Evolutionary conservation across 2,888 invertebrate species (phyloP).

Genomic region (Colletes collaris): DNA sequence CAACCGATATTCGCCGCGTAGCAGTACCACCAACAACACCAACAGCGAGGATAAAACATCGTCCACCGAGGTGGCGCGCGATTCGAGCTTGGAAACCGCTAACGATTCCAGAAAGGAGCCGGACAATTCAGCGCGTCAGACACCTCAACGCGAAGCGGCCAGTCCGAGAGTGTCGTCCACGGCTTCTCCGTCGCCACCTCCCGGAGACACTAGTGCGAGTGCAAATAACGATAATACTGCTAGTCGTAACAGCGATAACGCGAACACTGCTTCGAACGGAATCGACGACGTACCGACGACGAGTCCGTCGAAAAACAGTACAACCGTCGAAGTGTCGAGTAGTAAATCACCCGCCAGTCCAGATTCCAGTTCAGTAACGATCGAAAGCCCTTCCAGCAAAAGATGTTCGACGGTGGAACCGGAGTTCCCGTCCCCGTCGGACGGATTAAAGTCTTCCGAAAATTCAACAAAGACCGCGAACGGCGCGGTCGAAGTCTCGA

Average conservation of each 20-base stretch:
- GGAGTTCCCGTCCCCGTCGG: conserved; percentile 27
- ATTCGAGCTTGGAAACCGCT: conserved; percentile 35
- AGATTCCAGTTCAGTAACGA: conserved; percentile 75
- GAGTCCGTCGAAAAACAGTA: conserved; percentile 37
- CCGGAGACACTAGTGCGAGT: conserved; percentile 42
- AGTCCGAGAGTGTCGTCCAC: conserved; percentile 77
- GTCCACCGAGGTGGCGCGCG: conserved; percentile 8
- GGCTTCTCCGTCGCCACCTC: conserved; percentile 76
- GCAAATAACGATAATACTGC: conserved; percentile 14
- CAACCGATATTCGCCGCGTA: conserved; percentile 45
- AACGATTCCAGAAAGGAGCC: conserved; percentile 42
- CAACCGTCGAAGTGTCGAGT: conserved; percentile 64
- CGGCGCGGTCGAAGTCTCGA: conserved; percentile 10
- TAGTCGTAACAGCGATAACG: conserved; percentile 11
- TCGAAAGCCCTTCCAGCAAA: conserved; percentile 60
- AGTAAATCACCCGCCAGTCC: conserved; percentile 77
- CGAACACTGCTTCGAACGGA: conserved; percentile 26
- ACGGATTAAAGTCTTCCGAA: conserved; percentile 38
- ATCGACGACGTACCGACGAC: conserved; percentile 38
- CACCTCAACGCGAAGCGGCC: conserved; percentile 66
- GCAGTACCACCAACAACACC: not conserved
- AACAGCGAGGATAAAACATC: conserved; percentile 24
- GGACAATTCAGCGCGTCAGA: conserved; percentile 38
- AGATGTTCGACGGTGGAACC: conserved; percentile 48
- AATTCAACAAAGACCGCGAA: conserved; percentile 26